These are phyloP conservation scores for Chloroceryle amazona DNA, from an alignment of 2,797 vertebrate species.

Conservation along the genomic window DNA sequence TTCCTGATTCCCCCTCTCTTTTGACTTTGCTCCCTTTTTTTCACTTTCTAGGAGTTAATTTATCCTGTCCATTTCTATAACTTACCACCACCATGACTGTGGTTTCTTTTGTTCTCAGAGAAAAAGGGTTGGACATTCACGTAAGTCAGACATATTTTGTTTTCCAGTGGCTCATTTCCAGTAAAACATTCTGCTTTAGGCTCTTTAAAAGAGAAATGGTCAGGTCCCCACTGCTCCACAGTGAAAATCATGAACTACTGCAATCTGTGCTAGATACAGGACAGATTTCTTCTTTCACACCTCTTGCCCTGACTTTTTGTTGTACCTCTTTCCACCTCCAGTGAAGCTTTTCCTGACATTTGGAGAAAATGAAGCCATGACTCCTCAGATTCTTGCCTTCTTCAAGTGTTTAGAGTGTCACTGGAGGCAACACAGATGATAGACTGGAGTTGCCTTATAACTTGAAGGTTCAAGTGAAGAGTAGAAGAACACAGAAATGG, in stretches of 20 bases:
- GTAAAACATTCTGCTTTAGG: background rate
- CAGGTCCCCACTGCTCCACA: background rate
- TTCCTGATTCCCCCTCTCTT: background rate
- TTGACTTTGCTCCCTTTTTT: background rate
- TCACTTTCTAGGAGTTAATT: background rate
- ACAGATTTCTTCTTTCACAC: background rate
- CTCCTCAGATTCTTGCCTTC: background rate
- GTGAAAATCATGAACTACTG: background rate
- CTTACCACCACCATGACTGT: background rate
- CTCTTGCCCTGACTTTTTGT: background rate
- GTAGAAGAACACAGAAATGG: background rate
- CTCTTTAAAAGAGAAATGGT: background rate
- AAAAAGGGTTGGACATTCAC: background rate
- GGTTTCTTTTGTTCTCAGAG: background rate
- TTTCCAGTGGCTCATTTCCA: background rate
- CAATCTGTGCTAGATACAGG: background rate
- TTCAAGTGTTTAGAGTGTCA: background rate
- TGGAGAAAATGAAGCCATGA: background rate
- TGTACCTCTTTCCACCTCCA: background rate
- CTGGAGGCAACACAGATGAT: background rate
- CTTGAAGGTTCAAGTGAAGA: background rate
- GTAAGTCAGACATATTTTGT: background rate
- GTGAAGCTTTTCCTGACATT: accelerated
- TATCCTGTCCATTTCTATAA: background rate
- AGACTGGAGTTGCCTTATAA: background rate